Evolutionary conservation across 2,113 vertebrate species (phyloP), one percentile per base, ranked within the genome.

Genomic region (Clinocottus analis): DNA sequence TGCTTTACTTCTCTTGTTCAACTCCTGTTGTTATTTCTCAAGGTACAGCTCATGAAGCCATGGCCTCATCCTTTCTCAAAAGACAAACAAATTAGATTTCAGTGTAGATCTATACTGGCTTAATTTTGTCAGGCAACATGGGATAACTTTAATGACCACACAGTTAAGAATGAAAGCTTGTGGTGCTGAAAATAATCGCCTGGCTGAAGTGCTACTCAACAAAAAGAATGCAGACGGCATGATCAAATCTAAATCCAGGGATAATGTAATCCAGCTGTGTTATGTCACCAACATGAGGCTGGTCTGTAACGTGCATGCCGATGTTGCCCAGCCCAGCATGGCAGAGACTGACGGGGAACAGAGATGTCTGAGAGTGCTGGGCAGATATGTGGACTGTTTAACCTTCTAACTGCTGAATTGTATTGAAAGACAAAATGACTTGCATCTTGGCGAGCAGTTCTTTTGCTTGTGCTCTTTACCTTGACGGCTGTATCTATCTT

Each of bases 401-500:
- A 94, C 94, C 93, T 80, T 90, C 93, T 94, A 95, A 95, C 93
- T 87, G 79, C 90, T 90, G 73, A 84, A 85, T 69, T 87, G 85
- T 82, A 85, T 83, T 88, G 77, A 84, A 49, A 25, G n/a, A 62
- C n/a, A 77, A 80, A 83, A 82, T 83, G 83, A 84, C 88, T 89
- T 91, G 95, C 92, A 94, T 90, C 91, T 85, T 93, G 92, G 93
- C 93, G 71, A 91, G 84, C 90, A 85, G 87, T 91, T 87, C 90
- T 90, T 79, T 87, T 86, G 93, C 95, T 93, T 89, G 90, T 90
- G 92, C 93, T 91, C 89, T 72, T 92, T 94, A 95, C 95, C 95
- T 93, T 98, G 96, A 97, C 95, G 91, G 96, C 97, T 97, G 96
- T 96, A 96, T 97, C 96, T 97, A 96, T 97, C 93, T 95, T 97